Evolutionary conservation across 2,888 invertebrate species (phyloP).

Genomic region (Melipona beecheii): DNA sequence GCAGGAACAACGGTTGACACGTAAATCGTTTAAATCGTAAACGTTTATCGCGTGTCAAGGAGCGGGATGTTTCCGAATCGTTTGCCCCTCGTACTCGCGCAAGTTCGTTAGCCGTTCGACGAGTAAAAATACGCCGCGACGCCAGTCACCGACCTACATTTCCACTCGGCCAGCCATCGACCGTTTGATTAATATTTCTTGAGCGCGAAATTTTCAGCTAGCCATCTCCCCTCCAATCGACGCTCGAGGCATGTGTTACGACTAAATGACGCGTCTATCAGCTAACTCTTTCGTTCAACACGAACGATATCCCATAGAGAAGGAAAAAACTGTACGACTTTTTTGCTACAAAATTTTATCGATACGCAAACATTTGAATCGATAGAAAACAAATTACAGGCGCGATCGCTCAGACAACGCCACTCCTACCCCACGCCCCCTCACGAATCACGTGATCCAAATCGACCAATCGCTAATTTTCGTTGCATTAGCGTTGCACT

Average conservation of each 20-base stretch:
- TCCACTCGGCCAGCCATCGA: constrained; percentile 20
- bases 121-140: constrained; percentile 41
- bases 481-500: too few relatives aligned
- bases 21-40: constrained; percentile 58
- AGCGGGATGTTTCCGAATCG: constrained; percentile 41
- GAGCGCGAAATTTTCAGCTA: constrained; percentile 11
- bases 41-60: constrained; percentile 44
- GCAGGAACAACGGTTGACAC: constrained; percentile 46
- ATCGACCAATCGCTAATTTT: too few relatives aligned
- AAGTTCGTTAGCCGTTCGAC: constrained; percentile 43
- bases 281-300: background rate
- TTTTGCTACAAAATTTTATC: too few relatives aligned
- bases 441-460: too few relatives aligned
- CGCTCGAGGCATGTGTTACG: background rate
- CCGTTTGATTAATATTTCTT: constrained; percentile 41
- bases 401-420: too few relatives aligned
- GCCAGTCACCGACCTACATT: constrained; percentile 43
- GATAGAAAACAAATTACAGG: too few relatives aligned
- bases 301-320: background rate
- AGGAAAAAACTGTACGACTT: background rate
- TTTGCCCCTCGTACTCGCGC: constrained; percentile 1
- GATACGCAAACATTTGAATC: too few relatives aligned
- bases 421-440: too few relatives aligned
- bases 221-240: background rate
- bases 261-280: background rate